Base-by-base conservation (phyloP, 1,140 invertebrate species). In the Papilio glaucus region DNA sequence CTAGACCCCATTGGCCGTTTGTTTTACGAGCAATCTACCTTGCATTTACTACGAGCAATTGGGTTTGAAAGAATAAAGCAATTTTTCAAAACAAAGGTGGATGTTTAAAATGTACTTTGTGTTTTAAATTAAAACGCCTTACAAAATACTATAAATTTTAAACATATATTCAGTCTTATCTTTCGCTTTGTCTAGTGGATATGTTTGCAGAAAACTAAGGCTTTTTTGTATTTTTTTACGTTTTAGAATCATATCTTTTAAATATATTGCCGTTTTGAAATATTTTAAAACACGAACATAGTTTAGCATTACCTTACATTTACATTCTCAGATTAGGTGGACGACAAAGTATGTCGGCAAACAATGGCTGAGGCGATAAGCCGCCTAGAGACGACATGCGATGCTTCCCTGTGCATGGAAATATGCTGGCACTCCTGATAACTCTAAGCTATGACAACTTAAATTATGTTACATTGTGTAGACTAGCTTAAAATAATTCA, bases 321-420 rank as follows among this genome's bases (percentile, higher is more conserved):
- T 68, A 68, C 24, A 68, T 68, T 68, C 29, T 18, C 10, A 68
- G 65, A 68, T 68, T 68, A 68, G 21, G 24, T 39, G n/a, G 65
- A 45, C 65, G 18, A 68, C 65, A 68, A 68, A 68, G 41, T 33
- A 68, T 49, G 41, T 68, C 41, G 39, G 18, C 65, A 45, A 68
- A 68, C 65, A 68, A 68, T 45, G 13, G 38, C 18, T 8, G n/a
- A 12, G 0, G 41, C 65, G 65, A 68, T 45, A 42, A 68, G 65
- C 65, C 24, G 10, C 18, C 24, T 68, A n/a, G 39, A 68, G 65
- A 68, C 39, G 65, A 68, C 65, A 68, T 68, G 65, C 65, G 65
- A 68, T 68, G 65, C 41, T 68, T 49, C 41, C 41, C 65, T 24
- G 15, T 68, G 65, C 65, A 68, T 68, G 65, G 15, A 68, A 65